Conservation (phyloP, 1,140 invertebrate species). For the Ooceraea biroi region DNA sequence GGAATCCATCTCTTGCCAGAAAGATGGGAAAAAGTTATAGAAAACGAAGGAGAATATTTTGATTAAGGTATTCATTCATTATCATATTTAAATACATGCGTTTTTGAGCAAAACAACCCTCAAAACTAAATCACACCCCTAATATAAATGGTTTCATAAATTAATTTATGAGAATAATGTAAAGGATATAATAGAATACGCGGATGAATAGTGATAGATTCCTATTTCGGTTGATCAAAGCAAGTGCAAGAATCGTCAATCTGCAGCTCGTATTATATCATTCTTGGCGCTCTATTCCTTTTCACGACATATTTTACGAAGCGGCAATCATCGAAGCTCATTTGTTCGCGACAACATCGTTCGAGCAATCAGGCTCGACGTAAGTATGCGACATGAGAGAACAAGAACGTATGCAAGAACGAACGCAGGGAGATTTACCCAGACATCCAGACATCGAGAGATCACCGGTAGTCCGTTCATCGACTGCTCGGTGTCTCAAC, state of each 20-base stretch:
- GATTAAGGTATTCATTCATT: no score
- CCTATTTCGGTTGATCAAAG: no score
- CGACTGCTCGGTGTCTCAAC: constrained; percentile 61
- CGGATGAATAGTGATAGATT: no score
- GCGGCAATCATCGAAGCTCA: constrained; percentile 19
- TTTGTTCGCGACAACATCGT: constrained; percentile 41
- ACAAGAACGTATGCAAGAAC: constrained; percentile 44
- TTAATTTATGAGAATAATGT: no score
- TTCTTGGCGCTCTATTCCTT: constrained; percentile 34
- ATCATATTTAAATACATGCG: no score
- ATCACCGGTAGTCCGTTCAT: constrained; percentile 50
- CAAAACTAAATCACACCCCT: no score
- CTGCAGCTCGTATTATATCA: not conserved
- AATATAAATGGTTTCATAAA: no score
- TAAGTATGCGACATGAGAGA: constrained; percentile 39
- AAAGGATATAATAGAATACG: no score
- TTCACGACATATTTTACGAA: constrained; percentile 16
- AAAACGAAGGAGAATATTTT: no score
- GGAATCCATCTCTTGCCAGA: no score
- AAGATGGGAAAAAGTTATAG: no score
- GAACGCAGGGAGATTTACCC: constrained; percentile 1
- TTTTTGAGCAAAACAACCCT: no score
- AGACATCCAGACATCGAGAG: constrained; percentile 34
- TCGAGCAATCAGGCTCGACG: constrained; percentile 29
- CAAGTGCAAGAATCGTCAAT: not conserved